A percentile compares a stretch with the other conserved stretches of the same genome.
Conservation (phyloP, 2,888 invertebrate species). For the Heliconius aoede region DNA sequence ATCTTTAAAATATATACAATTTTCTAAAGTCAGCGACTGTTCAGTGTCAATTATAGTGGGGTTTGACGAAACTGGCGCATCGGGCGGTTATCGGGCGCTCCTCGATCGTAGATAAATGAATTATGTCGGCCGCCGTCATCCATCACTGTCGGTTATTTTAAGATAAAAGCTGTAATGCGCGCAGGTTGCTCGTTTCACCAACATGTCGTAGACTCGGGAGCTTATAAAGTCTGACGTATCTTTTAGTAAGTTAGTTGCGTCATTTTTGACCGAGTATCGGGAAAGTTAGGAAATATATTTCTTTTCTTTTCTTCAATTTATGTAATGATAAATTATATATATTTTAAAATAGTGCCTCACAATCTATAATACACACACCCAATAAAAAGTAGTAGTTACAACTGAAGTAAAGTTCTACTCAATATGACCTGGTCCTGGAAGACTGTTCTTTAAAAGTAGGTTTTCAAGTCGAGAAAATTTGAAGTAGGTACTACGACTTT, state of each 20-base stretch:
- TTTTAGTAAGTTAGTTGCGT: conserved; percentile 12
- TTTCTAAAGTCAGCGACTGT: conserved; percentile 20
- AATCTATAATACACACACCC: neutral
- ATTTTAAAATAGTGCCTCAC: neutral
- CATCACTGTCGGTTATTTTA: conserved; percentile 76
- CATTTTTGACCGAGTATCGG: neutral
- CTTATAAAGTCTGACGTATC: conserved; percentile 19
- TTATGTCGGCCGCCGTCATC: conserved; percentile 68
- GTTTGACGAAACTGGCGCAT: conserved; percentile 40
- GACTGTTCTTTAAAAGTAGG: conserved; percentile 25
- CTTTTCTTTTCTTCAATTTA: no score
- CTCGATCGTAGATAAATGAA: conserved; percentile 76
- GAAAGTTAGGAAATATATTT: neutral
- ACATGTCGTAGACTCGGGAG: conserved; percentile 25
- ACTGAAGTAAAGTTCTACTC: neutral
- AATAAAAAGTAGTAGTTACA: neutral
- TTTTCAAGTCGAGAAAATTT: conserved; percentile 30
- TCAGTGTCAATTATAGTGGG: conserved; percentile 32
- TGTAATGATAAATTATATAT: neutral
- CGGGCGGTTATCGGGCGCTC: conserved; percentile 51
- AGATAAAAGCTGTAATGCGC: conserved; percentile 70
- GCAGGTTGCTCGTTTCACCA: conserved; percentile 56
- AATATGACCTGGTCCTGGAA: neutral
- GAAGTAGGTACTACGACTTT: conserved; percentile 28
- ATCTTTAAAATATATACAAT: conserved; percentile 17